Base-by-base conservation (phyloP, 2,797 vertebrate species). In the Danio jaintianensis region DNA sequence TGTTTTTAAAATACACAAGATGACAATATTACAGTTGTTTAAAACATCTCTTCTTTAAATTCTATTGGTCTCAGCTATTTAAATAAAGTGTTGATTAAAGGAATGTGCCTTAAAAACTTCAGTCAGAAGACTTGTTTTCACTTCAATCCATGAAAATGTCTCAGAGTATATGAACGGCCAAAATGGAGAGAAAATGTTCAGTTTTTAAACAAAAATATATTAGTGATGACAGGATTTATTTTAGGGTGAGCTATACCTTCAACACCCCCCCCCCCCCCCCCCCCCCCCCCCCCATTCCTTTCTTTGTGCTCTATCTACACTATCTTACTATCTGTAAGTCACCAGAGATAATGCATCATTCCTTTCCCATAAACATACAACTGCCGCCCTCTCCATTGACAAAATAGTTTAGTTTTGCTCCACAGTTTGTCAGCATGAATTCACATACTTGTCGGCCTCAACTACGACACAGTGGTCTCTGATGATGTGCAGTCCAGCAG, bases 311-410 rank as follows among this genome's bases (percentile, higher is more conserved):
- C 56, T 75, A 16, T 78, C 42, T 43, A 29, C 68, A 64, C 63
- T 69, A 70, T 78, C 20, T 69, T n/a, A n/a, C n/a, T n/a, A n/a
- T 20, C 70, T 68, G 36, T 66, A 80, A 75, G 61, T 82, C 78
- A 76, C 47, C 59, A 62, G n/a, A 79, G 68, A 82, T 79, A 56
- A 82, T 81, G 61, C 48, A 53, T 64, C 45, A 73, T 84, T 84
- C 67, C 61, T 73, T 84, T 70, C 55, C 43, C 38, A 1, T 81
- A 10, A 52, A 64, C 16, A 58, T 18, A 22, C 7, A 20, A 38
- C 13, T 12, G 5, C 55, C 4, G 8, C 22, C 42, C 7, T 43
- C 42, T 77, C n/a, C 20, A 45, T 29, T 61, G 15, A 62, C 58
- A 38, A 48, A 75, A 8, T 16, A 10, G 15, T 77, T 55, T 77